A percentile compares a stretch with the other conserved stretches of the same genome.
Evolutionary conservation across 2,797 vertebrate species (phyloP).

Genomic region (Rhodeus uyekii): DNA sequence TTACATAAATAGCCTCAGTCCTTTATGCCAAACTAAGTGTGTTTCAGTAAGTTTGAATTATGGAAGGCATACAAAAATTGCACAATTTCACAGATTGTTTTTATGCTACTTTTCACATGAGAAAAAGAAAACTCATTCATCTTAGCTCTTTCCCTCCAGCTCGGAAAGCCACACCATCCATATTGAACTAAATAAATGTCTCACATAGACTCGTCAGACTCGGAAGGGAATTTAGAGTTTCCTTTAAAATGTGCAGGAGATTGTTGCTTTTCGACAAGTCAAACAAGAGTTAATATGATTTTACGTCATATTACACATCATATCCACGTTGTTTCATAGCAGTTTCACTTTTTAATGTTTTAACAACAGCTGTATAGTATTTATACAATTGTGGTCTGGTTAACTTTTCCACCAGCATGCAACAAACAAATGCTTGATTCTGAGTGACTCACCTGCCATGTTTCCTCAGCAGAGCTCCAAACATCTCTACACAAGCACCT

Average conservation of each 20-base stretch:
- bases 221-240: slow-evolving; percentile 12
- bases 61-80: slow-evolving; percentile 36
- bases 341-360: not conserved
- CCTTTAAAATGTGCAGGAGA: slow-evolving; percentile 13
- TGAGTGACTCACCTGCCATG: slow-evolving; percentile 47
- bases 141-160: slow-evolving; percentile 21
- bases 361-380: not conserved
- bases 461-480: slow-evolving; percentile 46
- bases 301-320: not conserved
- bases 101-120: slow-evolving; percentile 30
- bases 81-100: slow-evolving; percentile 17
- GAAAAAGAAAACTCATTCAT: slow-evolving; percentile 46
- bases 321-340: not conserved
- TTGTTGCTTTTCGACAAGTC: not conserved
- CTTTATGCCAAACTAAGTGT: slow-evolving; percentile 3
- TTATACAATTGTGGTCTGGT: slow-evolving; percentile 19
- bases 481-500: slow-evolving; percentile 48
- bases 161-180: slow-evolving; percentile 22
- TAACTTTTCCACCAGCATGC: slow-evolving; percentile 1
- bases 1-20: not conserved
- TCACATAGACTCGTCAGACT: slow-evolving; percentile 24
- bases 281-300: slow-evolving; percentile 11
- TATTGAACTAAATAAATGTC: slow-evolving; percentile 48
- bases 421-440: slow-evolving; percentile 44
- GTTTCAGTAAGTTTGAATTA: slow-evolving; percentile 11